Conservation (phyloP, 1,140 invertebrate species). For the Tribolium castaneum region DNA sequence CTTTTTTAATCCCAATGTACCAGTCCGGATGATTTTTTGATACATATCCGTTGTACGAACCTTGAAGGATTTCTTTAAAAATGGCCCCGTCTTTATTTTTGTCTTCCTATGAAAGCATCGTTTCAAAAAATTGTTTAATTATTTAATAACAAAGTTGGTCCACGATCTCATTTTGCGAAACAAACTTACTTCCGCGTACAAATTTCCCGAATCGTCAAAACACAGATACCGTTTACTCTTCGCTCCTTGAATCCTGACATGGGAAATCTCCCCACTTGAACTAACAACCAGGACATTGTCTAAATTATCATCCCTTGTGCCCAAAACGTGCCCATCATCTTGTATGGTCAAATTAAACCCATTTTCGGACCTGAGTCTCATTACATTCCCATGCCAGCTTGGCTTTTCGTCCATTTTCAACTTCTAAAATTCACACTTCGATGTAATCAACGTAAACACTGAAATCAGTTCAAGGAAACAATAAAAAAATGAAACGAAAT, state of each 20-base stretch:
- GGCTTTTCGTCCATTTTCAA: background rate
- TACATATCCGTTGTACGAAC: constrained; percentile 69
- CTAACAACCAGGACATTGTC: constrained; percentile 64
- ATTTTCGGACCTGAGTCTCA: constrained; percentile 42
- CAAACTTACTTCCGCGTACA: constrained; percentile 70
- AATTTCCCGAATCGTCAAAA: constrained; percentile 69
- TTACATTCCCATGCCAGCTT: constrained; percentile 30
- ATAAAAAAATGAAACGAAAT: background rate
- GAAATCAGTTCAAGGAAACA: background rate
- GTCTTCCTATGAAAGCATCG: constrained; percentile 65
- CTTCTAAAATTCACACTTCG: background rate
- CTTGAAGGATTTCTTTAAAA: constrained; percentile 68
- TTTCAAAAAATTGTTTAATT: too few species aligned
- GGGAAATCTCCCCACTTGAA: constrained; percentile 62
- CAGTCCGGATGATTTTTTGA: constrained; percentile 70
- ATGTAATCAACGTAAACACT: background rate
- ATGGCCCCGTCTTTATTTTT: constrained; percentile 66
- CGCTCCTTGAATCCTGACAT: constrained; percentile 69
- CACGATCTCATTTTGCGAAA: too few species aligned
- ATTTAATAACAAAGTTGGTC: too few species aligned
- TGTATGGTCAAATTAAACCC: constrained; percentile 48
- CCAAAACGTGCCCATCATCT: constrained; percentile 41
- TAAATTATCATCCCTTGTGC: constrained; percentile 39
- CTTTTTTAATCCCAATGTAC: constrained; percentile 73
- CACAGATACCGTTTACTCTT: constrained; percentile 69